Evolutionary conservation across 2,888 invertebrate species (phyloP).

Genomic region (Pollenia amentaria): DNA sequence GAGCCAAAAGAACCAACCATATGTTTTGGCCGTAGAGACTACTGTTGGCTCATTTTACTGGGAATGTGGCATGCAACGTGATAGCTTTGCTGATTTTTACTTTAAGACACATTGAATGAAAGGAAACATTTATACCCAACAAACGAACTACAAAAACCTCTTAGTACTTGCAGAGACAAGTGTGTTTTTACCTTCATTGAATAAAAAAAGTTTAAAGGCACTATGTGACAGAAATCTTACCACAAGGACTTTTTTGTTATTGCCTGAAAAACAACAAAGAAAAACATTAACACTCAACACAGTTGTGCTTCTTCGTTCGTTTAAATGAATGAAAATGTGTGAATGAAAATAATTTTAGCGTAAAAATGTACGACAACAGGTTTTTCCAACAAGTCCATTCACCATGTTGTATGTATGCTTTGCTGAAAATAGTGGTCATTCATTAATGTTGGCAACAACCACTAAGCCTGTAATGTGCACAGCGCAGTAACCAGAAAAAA

Average conservation of each 20-base stretch:
- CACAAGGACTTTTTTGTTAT: conserved; percentile 42
- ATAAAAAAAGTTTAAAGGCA: conserved; percentile 22
- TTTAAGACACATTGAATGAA: conserved; percentile 50
- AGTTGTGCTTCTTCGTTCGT: not conserved
- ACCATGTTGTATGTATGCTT: conserved; percentile 4
- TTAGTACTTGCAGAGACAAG: not conserved
- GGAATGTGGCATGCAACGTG: conserved; percentile 75
- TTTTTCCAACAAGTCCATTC: conserved; percentile 60
- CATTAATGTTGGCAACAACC: conserved; percentile 36
- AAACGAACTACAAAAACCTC: not conserved
- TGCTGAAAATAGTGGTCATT: conserved; percentile 41
- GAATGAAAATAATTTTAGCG: conserved; percentile 58
- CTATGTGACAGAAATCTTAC: conserved; percentile 20
- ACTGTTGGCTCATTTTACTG: conserved; percentile 82
- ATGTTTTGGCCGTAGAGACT: conserved; percentile 80
- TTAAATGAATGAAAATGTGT: conserved; percentile 63
- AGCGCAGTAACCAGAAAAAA: not conserved
- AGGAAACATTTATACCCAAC: not conserved
- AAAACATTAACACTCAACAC: conserved; percentile 26
- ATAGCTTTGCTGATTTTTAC: conserved; percentile 58
- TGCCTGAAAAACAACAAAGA: not conserved
- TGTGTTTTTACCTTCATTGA: conserved; percentile 30
- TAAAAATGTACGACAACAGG: conserved; percentile 63
- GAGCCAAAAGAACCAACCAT: conserved; percentile 61
- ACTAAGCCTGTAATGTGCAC: conserved; percentile 52